phyloP scores from a whole-genome alignment of 2,113 vertebrate genomes.

The Myodes glareolus region DNA sequence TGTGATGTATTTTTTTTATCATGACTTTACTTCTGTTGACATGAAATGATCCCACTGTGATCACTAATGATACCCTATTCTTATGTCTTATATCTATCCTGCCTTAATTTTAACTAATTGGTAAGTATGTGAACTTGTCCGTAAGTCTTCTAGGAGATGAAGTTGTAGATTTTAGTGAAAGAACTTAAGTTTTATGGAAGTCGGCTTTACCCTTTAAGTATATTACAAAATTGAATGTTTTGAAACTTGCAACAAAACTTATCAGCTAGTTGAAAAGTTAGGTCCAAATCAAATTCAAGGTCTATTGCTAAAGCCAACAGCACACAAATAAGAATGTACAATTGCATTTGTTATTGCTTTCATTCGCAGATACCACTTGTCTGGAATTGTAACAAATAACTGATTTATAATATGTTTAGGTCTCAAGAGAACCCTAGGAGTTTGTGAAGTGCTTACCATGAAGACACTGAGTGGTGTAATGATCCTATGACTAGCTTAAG shows the following conservation, averaged over 20 bases:
- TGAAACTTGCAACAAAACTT: neutral
- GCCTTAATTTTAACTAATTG: neutral
- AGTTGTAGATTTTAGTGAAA: constrained; percentile 32
- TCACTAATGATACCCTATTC: neutral
- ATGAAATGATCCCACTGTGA: neutral
- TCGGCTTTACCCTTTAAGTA: neutral
- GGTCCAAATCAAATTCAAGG: neutral
- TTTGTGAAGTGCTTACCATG: neutral
- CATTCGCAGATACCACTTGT: neutral
- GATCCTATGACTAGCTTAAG: neutral
- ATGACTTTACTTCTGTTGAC: neutral
- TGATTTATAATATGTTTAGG: neutral
- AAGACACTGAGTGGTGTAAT: neutral
- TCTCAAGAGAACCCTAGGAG: neutral
- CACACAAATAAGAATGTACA: neutral
- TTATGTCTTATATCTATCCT: neutral
- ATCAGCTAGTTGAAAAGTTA: neutral
- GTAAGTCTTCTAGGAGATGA: neutral
- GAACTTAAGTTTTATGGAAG: neutral
- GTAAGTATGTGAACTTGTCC: neutral
- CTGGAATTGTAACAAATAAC: neutral
- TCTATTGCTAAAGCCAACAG: neutral
- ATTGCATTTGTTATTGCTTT: neutral
- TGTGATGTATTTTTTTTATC: neutral
- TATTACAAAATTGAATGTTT: neutral